Conservation (phyloP, 35 echinoderm and acorn worm species). For the Chiridota heheva region DNA sequence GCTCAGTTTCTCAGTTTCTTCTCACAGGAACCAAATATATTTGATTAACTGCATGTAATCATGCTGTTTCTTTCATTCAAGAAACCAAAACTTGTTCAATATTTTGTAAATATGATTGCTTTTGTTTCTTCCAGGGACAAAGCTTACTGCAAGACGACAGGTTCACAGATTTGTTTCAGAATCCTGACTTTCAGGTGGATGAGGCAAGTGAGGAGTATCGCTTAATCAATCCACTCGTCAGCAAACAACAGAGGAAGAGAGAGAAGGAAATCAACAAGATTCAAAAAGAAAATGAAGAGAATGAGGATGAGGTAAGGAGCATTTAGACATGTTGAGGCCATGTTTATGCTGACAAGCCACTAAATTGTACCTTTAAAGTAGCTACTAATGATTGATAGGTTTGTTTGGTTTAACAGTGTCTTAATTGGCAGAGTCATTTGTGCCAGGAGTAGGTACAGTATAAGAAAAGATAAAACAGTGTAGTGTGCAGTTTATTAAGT, state of each 20-base stretch:
- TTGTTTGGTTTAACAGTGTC: not conserved
- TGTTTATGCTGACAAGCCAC: not conserved
- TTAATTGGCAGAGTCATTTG: not conserved
- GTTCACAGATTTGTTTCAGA: slow-evolving; percentile 89
- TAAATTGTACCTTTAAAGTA: not conserved
- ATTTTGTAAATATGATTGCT: too few species aligned
- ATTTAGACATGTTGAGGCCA: not conserved
- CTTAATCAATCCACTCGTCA: slow-evolving; percentile 73
- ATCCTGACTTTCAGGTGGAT: slow-evolving; percentile 92
- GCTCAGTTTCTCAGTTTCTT: too few species aligned
- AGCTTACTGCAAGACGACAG: slow-evolving; percentile 75
- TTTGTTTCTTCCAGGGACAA: too few species aligned
- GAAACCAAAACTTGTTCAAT: too few species aligned
- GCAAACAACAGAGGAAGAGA: slow-evolving; percentile 66
- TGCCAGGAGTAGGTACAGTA: not conserved
- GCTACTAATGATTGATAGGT: not conserved
- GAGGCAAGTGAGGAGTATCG: slow-evolving; percentile 76
- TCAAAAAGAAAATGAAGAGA: slow-evolving; percentile 66
- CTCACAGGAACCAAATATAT: too few species aligned
- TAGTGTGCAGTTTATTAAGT: not conserved
- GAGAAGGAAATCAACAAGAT: slow-evolving; percentile 58
- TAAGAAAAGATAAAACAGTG: not conserved
- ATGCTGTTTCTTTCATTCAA: too few species aligned
- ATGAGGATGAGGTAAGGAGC: slow-evolving; percentile 28
- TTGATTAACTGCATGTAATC: too few species aligned